These are phyloP conservation scores for Poecilia wingei DNA, from an alignment of 2,797 vertebrate genomes.

Conservation along the genomic window DNA sequence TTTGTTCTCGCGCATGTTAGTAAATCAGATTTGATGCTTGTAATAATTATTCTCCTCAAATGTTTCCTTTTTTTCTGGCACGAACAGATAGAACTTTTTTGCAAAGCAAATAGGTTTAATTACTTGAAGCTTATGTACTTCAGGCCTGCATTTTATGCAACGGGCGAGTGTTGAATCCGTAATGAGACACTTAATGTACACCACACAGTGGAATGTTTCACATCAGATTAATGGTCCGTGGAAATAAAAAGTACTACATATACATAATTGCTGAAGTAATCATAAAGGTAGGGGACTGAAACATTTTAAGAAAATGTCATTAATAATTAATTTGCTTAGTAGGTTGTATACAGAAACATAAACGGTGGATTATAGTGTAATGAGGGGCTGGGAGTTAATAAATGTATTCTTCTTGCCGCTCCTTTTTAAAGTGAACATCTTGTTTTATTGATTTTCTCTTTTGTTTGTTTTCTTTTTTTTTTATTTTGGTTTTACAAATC, in stretches of 20 bases:
- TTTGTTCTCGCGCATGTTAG: conserved; percentile 35
- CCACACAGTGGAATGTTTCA: conserved; percentile 4
- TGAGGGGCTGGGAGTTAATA: background rate
- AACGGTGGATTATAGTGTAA: background rate
- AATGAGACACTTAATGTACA: conserved; percentile 10
- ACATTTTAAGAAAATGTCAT: background rate
- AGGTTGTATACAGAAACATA: background rate
- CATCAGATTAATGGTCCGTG: conserved; percentile 10
- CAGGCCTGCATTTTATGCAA: background rate
- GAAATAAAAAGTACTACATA: background rate
- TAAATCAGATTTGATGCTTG: conserved; percentile 21
- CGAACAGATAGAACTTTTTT: background rate
- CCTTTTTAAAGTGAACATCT: background rate
- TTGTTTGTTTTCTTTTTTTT: background rate
- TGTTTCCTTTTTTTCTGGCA: background rate
- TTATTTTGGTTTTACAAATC: background rate
- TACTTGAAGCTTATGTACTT: background rate
- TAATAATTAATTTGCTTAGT: conserved; percentile 7
- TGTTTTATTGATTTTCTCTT: background rate
- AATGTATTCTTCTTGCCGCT: background rate
- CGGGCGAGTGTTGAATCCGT: conserved; percentile 3
- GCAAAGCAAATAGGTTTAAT: conserved; percentile 12
- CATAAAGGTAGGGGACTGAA: background rate
- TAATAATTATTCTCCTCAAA: conserved; percentile 6
- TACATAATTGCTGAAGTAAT: conserved; percentile 1